These are phyloP conservation scores for Poeciliopsis turneri DNA, from an alignment of 2,797 vertebrate species.

Conservation along the genomic window DNA sequence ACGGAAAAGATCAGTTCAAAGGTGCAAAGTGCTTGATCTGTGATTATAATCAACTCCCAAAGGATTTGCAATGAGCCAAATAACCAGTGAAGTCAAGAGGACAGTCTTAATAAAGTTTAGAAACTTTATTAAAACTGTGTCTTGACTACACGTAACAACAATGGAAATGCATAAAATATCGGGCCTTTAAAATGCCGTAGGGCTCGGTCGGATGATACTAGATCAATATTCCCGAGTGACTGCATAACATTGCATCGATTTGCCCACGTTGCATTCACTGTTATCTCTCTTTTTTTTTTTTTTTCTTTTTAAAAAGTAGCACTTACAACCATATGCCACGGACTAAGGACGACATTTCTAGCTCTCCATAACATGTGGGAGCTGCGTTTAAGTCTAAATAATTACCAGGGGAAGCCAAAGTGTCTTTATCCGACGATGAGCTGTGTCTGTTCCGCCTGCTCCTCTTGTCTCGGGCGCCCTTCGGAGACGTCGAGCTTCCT, in stretches of 20 bases:
- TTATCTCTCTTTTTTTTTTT: background rate
- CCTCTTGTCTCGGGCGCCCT: constrained; percentile 66
- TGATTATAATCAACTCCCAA: background rate
- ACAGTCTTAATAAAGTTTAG: background rate
- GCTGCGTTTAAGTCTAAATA: background rate
- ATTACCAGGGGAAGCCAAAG: constrained; percentile 80
- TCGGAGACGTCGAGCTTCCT: constrained; percentile 71
- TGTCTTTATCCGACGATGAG: constrained; percentile 83
- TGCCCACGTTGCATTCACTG: constrained; percentile 24
- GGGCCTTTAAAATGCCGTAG: background rate
- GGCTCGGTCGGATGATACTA: background rate
- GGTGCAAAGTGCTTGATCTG: constrained; percentile 6
- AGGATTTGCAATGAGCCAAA: background rate
- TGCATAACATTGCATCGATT: constrained; percentile 18
- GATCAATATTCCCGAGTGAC: background rate
- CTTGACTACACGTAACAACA: background rate
- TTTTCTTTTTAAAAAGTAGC: background rate
- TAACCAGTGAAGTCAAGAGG: background rate
- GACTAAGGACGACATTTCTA: background rate
- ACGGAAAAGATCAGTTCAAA: constrained; percentile 1
- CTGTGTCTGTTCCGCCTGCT: constrained; percentile 72
- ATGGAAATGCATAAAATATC: background rate
- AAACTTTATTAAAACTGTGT: background rate
- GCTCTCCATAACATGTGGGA: background rate
- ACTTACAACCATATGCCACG: background rate